Percentiles rank a stretch among this genome's conserved stretches.
Evolutionary conservation across 2,888 invertebrate genomes (phyloP).

Genomic region (Zaprionus bogoriensis): DNA sequence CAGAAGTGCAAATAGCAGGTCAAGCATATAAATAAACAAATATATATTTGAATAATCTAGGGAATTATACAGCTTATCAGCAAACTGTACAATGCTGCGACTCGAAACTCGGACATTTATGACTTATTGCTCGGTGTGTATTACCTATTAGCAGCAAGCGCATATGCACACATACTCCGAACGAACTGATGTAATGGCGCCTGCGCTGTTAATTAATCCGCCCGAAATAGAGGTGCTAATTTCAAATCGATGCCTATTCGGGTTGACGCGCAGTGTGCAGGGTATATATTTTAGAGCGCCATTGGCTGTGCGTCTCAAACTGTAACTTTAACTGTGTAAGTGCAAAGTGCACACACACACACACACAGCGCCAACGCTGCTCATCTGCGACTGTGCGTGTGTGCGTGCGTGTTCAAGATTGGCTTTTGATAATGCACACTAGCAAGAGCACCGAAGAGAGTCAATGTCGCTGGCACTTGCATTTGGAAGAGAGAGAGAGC

Average conservation of each 20-base stretch:
- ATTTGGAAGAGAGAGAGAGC: conserved; percentile 5
- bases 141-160: no score
- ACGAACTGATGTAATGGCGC: no score
- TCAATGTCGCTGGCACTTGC: conserved; percentile 43
- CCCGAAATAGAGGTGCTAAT: conserved; percentile 20
- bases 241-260: background rate
- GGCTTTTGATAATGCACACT: conserved; percentile 35
- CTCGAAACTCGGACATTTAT: no score
- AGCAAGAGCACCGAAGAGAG: conserved; percentile 35
- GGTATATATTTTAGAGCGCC: background rate
- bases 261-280: background rate
- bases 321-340: conserved; percentile 16
- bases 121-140: no score
- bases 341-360: conserved; percentile 42
- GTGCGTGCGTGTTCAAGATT: conserved; percentile 21
- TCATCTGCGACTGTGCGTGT: conserved; percentile 5
- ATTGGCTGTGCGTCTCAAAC: conserved; percentile 9
- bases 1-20: no score
- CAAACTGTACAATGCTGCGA: no score
- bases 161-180: no score
- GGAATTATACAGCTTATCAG: no score
- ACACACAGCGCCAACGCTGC: conserved; percentile 6
- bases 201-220: no score
- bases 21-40: no score
- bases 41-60: no score